phyloP scores from a whole-genome alignment of 1,140 invertebrate genomes.

The Amphibalanus amphitrite region DNA sequence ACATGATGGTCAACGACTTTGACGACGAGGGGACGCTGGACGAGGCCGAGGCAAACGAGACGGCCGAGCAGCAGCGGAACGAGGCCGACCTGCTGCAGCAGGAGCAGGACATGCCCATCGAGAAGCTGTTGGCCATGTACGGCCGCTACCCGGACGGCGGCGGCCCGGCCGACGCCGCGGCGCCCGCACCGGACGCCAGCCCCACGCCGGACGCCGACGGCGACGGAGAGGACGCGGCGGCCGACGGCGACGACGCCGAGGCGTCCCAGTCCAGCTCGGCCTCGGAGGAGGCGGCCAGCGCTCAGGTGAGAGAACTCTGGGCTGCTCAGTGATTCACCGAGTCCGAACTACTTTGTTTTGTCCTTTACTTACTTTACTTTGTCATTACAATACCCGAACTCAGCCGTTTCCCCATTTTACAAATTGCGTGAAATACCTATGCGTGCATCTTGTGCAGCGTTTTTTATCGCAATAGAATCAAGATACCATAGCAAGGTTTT shows the following conservation, averaged over 20 bases:
- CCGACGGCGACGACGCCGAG: slow-evolving; percentile 24
- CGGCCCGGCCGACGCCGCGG: slow-evolving; percentile 27
- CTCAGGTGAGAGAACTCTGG: no score
- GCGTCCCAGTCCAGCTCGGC: not conserved
- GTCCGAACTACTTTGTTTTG: no score
- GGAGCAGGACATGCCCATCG: slow-evolving; percentile 75
- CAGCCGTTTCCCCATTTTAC: no score
- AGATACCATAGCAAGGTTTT: no score
- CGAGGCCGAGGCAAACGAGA: slow-evolving; percentile 82
- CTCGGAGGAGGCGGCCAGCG: not conserved
- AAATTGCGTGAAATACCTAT: no score
- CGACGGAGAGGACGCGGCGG: slow-evolving; percentile 28
- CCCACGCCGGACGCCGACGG: no score
- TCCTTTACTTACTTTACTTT: no score
- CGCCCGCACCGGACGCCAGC: slow-evolving; percentile 26
- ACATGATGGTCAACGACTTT: slow-evolving; percentile 92
- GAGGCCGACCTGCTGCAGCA: slow-evolving; percentile 19
- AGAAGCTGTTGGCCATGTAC: slow-evolving; percentile 75
- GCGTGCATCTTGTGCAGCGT: no score
- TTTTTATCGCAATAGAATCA: no score
- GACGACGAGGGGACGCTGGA: slow-evolving; percentile 89
- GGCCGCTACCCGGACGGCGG: slow-evolving; percentile 33
- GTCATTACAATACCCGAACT: no score
- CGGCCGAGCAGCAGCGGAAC: not conserved
- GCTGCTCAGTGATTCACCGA: no score